Evolutionary conservation across 1,140 invertebrate species (phyloP).

Genomic region (Heliconius melpomene): DNA sequence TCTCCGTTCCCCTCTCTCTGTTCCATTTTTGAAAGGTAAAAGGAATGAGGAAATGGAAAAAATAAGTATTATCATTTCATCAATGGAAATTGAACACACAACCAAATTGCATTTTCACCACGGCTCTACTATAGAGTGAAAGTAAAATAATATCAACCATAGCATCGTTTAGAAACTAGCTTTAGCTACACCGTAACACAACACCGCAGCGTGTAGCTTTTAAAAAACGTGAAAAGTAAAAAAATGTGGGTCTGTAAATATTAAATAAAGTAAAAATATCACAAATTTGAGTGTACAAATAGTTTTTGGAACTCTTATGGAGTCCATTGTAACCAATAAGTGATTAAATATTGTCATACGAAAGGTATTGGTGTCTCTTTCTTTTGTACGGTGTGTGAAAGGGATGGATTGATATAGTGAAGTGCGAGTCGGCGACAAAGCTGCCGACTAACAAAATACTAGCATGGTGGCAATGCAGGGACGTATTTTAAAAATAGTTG

Average conservation of each 20-base stretch:
- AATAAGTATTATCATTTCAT: no score
- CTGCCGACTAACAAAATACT: constrained; percentile 76
- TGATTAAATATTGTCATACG: constrained; percentile 67
- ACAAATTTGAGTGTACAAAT: constrained; percentile 50
- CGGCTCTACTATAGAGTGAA: no score
- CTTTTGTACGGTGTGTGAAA: constrained; percentile 34
- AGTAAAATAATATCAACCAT: background rate
- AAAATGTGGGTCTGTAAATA: constrained; percentile 42
- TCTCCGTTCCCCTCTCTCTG: no score
- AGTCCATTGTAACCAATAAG: constrained; percentile 67
- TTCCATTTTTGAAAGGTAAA: no score
- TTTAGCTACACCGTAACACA: constrained; percentile 10
- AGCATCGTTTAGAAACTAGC: background rate
- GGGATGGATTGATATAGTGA: constrained; percentile 40
- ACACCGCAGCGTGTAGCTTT: constrained; percentile 28
- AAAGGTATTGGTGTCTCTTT: constrained; percentile 47
- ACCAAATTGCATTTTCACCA: no score
- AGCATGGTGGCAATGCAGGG: constrained; percentile 74
- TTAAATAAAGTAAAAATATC: constrained; percentile 51
- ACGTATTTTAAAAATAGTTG: constrained; percentile 37
- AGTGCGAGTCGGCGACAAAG: constrained; percentile 64
- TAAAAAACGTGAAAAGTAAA: constrained; percentile 33
- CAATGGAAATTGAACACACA: no score
- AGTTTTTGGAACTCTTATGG: constrained; percentile 47
- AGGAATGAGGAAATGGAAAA: no score